Conservation (phyloP, 2,888 invertebrate genomes). For the Ligdia adustata region DNA sequence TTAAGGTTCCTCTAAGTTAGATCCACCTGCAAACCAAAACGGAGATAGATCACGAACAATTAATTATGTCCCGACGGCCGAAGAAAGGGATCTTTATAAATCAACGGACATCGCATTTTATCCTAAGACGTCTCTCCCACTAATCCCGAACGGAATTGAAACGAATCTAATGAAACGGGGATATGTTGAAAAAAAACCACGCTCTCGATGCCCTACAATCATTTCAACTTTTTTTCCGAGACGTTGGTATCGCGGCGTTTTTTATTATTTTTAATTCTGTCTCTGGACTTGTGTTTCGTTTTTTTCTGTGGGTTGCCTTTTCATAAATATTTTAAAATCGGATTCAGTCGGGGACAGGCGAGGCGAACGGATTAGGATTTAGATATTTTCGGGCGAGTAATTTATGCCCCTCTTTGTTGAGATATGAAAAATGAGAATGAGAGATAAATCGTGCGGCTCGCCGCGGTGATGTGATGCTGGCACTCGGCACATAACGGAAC, state of each 20-base stretch:
- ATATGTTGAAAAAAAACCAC: slow-evolving; percentile 56
- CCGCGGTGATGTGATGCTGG: slow-evolving; percentile 55
- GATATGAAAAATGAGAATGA: slow-evolving; percentile 77
- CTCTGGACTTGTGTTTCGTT: slow-evolving; percentile 63
- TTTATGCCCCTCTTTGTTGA: slow-evolving; percentile 80
- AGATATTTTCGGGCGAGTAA: slow-evolving; percentile 81
- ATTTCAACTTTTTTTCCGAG: slow-evolving; percentile 81
- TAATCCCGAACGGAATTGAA: slow-evolving; percentile 81
- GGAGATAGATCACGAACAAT: slow-evolving; percentile 65
- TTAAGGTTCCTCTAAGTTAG: slow-evolving; percentile 4
- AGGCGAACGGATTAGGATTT: slow-evolving; percentile 82
- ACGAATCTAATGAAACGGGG: slow-evolving; percentile 80
- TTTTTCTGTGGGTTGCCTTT: slow-evolving; percentile 72
- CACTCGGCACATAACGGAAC: slow-evolving; percentile 36
- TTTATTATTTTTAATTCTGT: slow-evolving; percentile 78
- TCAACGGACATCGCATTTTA: slow-evolving; percentile 76
- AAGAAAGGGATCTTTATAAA: slow-evolving; percentile 74
- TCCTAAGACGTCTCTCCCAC: slow-evolving; percentile 76
- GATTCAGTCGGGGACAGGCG: slow-evolving; percentile 79
- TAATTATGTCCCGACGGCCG: slow-evolving; percentile 70
- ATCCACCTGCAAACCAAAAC: slow-evolving; percentile 55
- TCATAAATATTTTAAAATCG: slow-evolving; percentile 84
- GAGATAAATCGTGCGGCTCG: slow-evolving; percentile 60
- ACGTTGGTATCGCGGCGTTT: slow-evolving; percentile 66
- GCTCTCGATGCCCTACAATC: slow-evolving; percentile 77